Evolutionary conservation across 1,140 invertebrate species (phyloP), one percentile per base, ranked within the genome.

Genomic region (Halyomorpha halys): DNA sequence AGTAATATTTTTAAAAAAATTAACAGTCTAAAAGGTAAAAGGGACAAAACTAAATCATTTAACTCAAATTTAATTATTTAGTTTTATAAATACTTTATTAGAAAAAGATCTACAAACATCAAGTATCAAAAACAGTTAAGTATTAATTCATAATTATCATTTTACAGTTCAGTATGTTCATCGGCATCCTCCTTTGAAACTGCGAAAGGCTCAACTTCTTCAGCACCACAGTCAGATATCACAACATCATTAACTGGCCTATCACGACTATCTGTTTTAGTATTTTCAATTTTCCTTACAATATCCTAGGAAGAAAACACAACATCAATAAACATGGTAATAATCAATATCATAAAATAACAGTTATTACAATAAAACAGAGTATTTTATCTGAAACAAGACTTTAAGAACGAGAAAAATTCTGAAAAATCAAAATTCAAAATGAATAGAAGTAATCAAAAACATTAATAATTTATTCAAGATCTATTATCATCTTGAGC

Each of bases 271-370:
- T 90, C 86, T 14, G 91, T 94, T 45, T 77, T 77, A 5, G 76
- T 79, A 39, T 76, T 78, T 76, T 97, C 93, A 72, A 97, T 91
- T 75, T 90, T 89, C 59, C 86, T 83, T 13, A 97, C 84, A 62
- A 94, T 75, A 77, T 88, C 81, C 89, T 90, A 75, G 39, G 83
- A 81, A 73, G 68, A 76, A 61, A 68, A 16, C 13, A 19, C 25
- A 34, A 44, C 1, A n/a, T 60, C 65, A 47, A 61, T 30, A 62
- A 0, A 30, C 6, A 54, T 62, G n/a, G n/a, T n/a, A n/a, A n/a
- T 64, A 18, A 34, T 62, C 6, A 49, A 61, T 18, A 61, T 27
- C n/a, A 8, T 30, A 4, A 39, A 39, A 14, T 11, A 34, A 64
- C 18, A 53, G 5, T 63, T 2, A 11, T 25, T n/a, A 18, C 18